phyloP scores from a whole-genome alignment of 2,888 invertebrate genomes.

The Choreutis nemorana region DNA sequence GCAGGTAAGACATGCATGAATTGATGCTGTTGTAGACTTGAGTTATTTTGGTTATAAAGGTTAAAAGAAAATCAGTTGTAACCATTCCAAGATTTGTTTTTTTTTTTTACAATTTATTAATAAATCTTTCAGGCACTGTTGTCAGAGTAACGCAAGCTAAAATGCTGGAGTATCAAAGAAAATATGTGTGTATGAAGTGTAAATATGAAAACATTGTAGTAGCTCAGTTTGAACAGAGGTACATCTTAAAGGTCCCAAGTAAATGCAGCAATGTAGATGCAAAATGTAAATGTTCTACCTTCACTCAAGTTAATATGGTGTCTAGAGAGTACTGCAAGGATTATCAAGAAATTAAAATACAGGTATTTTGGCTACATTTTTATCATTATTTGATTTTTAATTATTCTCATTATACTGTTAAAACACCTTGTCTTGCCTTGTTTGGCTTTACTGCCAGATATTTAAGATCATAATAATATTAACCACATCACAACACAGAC shows the following conservation, averaged over 20 bases:
- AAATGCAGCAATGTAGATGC: conserved; percentile 62
- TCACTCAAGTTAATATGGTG: conserved; percentile 58
- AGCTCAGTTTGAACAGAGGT: conserved; percentile 75
- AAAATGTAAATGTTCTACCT: conserved; percentile 63
- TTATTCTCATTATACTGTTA: no score
- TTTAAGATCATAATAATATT: no score
- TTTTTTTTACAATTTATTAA: no score
- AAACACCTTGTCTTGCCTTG: no score
- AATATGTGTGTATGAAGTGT: conserved; percentile 81
- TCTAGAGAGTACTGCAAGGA: conserved; percentile 75
- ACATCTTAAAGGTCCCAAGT: conserved; percentile 62
- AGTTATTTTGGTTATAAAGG: no score
- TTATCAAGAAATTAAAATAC: conserved; percentile 87
- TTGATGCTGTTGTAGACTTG: no score
- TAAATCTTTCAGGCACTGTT: conserved; percentile 70
- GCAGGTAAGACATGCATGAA: conserved; percentile 68
- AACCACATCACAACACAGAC: no score
- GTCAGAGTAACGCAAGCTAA: conserved; percentile 78
- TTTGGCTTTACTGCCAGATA: no score
- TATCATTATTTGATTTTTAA: no score
- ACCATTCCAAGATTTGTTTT: no score
- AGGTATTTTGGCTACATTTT: no score
- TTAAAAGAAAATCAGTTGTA: no score
- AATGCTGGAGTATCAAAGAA: conserved; percentile 77
- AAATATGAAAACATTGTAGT: conserved; percentile 70